Conservation (phyloP, 2,113 vertebrate species). For the Ptychochromis oligacanthus region DNA sequence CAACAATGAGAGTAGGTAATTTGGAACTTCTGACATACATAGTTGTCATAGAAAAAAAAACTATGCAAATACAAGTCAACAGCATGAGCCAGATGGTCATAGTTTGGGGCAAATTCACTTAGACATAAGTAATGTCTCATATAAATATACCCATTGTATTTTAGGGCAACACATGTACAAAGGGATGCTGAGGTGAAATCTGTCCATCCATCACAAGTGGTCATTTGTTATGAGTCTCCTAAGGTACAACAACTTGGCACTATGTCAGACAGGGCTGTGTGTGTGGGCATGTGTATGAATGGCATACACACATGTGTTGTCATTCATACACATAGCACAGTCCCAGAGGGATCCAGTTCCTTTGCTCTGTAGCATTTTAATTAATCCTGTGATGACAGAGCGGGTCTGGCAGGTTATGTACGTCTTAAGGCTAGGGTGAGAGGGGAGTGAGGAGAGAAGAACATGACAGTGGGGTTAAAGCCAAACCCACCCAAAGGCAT, state of each 20-base stretch:
- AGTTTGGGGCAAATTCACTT: slow-evolving; percentile 76
- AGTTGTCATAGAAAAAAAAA: slow-evolving; percentile 64
- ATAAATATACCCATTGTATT: slow-evolving; percentile 67
- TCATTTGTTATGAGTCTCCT: slow-evolving; percentile 60
- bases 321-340: slow-evolving; percentile 41
- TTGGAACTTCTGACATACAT: slow-evolving; percentile 71
- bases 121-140: slow-evolving; percentile 69
- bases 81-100: slow-evolving; percentile 76
- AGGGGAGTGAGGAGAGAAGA: slow-evolving; percentile 38
- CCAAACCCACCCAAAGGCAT: slow-evolving; percentile 59
- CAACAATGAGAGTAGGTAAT: slow-evolving; percentile 70
- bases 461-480: slow-evolving; percentile 66
- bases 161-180: slow-evolving; percentile 57
- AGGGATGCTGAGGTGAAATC: slow-evolving; percentile 42
- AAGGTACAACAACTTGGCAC: slow-evolving; percentile 56
- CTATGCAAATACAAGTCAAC: slow-evolving; percentile 73
- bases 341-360: slow-evolving; percentile 51
- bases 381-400: slow-evolving; percentile 73
- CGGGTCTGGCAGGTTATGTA: slow-evolving; percentile 65
- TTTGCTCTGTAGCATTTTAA: slow-evolving; percentile 70
- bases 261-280: slow-evolving; percentile 32
- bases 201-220: slow-evolving; percentile 69
- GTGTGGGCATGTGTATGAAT: background rate
- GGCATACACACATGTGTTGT: slow-evolving; percentile 16
- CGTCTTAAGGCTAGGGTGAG: slow-evolving; percentile 55